Percentiles rank a stretch among this genome's conserved stretches.
Evolutionary conservation across 2,797 vertebrate genomes (phyloP).

Genomic region (Leucoraja ocellata): DNA sequence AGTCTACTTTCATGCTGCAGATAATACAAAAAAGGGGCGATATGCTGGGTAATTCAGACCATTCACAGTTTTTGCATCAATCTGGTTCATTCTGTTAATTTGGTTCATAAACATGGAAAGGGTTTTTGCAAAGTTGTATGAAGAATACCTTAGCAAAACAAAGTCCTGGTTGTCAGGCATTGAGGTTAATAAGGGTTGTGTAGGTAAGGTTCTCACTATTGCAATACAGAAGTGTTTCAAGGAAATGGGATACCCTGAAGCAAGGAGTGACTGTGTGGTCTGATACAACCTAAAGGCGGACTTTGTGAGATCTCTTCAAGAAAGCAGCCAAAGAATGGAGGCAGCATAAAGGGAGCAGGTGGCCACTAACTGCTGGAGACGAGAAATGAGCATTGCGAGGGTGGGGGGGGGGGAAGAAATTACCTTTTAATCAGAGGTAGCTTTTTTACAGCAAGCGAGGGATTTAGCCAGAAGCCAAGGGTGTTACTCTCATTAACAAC

Average conservation of each 20-base stretch:
- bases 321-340: neutral
- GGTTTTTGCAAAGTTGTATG: neutral
- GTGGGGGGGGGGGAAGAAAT: neutral
- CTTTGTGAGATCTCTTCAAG: slow-evolving; percentile 16
- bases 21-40: neutral
- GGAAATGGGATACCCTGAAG: neutral
- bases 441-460: neutral
- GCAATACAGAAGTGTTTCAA: neutral
- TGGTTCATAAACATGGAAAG: neutral
- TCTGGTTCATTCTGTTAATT: neutral
- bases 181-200: slow-evolving; percentile 16
- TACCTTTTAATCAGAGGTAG: slow-evolving; percentile 27
- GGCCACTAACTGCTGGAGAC: slow-evolving; percentile 1
- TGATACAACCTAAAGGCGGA: neutral
- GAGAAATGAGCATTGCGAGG: neutral
- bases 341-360: slow-evolving; percentile 29
- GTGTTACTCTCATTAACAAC: slow-evolving; percentile 7
- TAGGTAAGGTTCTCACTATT: neutral
- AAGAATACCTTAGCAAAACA: too few relatives aligned
- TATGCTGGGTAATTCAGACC: neutral
- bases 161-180: neutral
- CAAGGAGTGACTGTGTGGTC: slow-evolving; percentile 33
- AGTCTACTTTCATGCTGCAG: neutral
- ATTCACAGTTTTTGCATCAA: neutral
- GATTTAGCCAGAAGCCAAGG: slow-evolving; percentile 33